Evolutionary conservation across 2,888 invertebrate genomes (phyloP), one percentile per base, ranked within the genome.

Genomic region (Spodoptera exigua): DNA sequence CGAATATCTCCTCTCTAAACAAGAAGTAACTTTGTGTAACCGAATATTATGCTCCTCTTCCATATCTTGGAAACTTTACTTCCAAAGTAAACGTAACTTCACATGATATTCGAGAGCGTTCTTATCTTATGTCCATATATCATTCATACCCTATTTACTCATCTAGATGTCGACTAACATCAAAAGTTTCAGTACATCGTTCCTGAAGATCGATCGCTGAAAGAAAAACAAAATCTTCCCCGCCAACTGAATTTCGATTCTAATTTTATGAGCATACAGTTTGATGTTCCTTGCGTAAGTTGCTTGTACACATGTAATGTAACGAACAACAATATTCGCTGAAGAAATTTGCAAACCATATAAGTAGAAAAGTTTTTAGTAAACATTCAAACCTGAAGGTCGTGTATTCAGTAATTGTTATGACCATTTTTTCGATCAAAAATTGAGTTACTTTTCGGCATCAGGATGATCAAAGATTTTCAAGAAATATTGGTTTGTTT

Each of bases 301-400:
- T 51, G 5, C 27, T 51, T 13, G 10, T 34, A 16, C 44, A 37
- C 39, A 39, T 70, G 46, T 32, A 45, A 39, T 39, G 43, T 13
- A 49, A 34, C 54, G 41, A 61, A 35, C 34, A 47, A 58, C 35
- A 21, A 13, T 65, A 66, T 72, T 66, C 32, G 10, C 35, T 53
- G 60, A 4, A 63, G 65, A 76, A 77, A 76, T 79, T 82, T 76
- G 70, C 70, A 83, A 81, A 66, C 72, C 63, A 72, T 73, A 78
- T 77, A 76, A 71, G 66, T 74, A 74, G 41, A 62, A 55, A 69
- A 78, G 74, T 74, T 76, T 49, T 57, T 64, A 41, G 59, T 62
- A 71, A 76, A 78, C 72, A 27, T 27, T 27, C 0, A 80, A 61
- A 61, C 69, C 58, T 69, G 47, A 57, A 61, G 58, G 35, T 70